Base-by-base conservation (phyloP, 2,888 invertebrate species). In the Cephus nigrinus region DNA sequence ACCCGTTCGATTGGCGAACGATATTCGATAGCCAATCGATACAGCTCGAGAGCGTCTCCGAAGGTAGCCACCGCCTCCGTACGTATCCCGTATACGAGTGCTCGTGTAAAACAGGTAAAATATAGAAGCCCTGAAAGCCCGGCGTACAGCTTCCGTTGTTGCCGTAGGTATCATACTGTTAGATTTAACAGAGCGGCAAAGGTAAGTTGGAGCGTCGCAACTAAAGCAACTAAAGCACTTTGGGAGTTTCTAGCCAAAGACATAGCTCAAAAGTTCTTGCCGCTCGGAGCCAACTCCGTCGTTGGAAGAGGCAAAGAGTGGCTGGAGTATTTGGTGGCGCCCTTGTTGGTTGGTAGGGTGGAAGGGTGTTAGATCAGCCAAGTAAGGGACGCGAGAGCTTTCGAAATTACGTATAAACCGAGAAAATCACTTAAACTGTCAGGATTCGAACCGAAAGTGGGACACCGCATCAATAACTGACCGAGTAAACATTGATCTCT, bases 401-500 rank as follows among this genome's bases (percentile, higher is more conserved):
- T 35, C 74, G 74, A 74, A 74, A 33, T 74, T 35, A 33, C 34
- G 74, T 35, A 74, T 35, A 74, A 74, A 74, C 74, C 74, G 74
- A 74, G 74, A 33, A 74, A 74, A 74, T 74, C 74, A 74, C 74
- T 74, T 74, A 74, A 33, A 74, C 74, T 74, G 74, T 74, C 74
- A 34, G 74, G 74, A 31, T n/a, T n/a, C 11, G 73, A 35, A 34
- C 36, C 74, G 74, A 74, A 74, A 74, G 74, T 74, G 74, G 74
- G 34, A 31, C 71, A 71, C 71, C 71, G 30, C 71, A 71, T 71
- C 71, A 71, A 71, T 71, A 71, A 71, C 31, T 71, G 71, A 71
- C 71, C 71, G 71, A 23, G 32, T 33, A 71, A 71, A 71, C 71
- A 71, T 71, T 33, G 12, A 23, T 23, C 9, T 55, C 55, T 23